These are phyloP conservation scores for Tragelaphus eurycerus DNA, from an alignment of 2,797 vertebrate genomes.

Conservation along the genomic window DNA sequence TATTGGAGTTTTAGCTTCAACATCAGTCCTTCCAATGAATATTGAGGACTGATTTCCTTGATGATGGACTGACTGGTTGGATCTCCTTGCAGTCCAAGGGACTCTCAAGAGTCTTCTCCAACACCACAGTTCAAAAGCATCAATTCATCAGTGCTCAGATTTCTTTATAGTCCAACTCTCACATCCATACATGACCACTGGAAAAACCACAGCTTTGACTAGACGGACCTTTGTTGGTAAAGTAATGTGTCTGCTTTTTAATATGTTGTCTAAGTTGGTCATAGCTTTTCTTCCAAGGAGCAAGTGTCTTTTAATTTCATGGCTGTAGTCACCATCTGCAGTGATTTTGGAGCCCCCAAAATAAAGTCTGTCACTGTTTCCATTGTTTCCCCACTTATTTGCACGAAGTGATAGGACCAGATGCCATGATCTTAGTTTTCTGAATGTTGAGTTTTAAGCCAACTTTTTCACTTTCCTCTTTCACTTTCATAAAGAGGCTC, in stretches of 20 bases:
- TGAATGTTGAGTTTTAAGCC: background rate
- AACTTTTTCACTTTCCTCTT: background rate
- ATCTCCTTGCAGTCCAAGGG: background rate
- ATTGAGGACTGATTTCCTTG: background rate
- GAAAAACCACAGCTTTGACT: background rate
- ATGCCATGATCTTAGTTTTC: background rate
- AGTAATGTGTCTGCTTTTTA: background rate
- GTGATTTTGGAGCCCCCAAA: background rate
- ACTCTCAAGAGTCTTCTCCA: background rate
- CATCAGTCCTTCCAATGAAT: background rate
- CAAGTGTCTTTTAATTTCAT: background rate
- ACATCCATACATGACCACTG: background rate
- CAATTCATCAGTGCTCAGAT: background rate
- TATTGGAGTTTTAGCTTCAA: background rate
- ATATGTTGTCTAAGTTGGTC: background rate
- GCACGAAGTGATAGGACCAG: background rate
- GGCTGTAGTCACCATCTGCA: background rate
- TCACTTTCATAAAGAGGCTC: background rate
- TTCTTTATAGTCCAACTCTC: background rate
- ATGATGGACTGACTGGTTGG: background rate
- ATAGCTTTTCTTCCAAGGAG: background rate
- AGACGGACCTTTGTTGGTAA: background rate
- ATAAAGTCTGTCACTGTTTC: background rate
- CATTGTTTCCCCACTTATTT: background rate
- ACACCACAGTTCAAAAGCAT: background rate